These are phyloP conservation scores for Aphis gossypii DNA, from an alignment of 1,140 invertebrate genomes.

Conservation along the genomic window DNA sequence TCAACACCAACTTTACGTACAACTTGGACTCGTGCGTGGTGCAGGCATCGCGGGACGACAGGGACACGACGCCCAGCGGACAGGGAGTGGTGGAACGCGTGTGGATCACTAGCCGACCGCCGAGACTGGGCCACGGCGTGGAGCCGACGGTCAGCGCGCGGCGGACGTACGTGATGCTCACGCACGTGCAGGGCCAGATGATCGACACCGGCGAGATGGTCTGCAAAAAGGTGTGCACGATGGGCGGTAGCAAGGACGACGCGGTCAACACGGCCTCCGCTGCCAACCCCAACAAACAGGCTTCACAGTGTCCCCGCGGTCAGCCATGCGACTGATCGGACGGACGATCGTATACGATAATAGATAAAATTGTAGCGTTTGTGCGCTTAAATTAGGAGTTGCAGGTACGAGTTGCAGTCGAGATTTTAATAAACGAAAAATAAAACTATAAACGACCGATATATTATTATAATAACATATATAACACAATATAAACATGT, in stretches of 20 bases:
- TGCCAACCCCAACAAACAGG: background rate
- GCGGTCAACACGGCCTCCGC: background rate
- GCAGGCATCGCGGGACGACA: background rate
- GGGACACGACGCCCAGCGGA: background rate
- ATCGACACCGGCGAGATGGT: constrained; percentile 2
- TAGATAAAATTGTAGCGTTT: too few species aligned
- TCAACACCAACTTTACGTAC: constrained; percentile 13
- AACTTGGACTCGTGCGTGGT: constrained; percentile 48
- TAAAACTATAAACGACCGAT: background rate
- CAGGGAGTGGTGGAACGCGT: constrained; percentile 20
- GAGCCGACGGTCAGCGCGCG: constrained; percentile 13
- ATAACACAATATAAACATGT: too few species aligned
- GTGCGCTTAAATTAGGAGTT: too few species aligned
- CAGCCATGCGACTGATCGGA: background rate
- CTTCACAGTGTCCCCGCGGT: background rate
- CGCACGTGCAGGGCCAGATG: constrained; percentile 36
- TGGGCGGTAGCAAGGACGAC: background rate
- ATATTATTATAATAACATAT: background rate
- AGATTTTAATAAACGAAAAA: background rate
- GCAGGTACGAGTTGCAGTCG: background rate
- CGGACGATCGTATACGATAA: too few species aligned
- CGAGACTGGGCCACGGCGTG: constrained; percentile 1
- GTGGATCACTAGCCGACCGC: constrained; percentile 46
- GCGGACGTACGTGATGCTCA: constrained; percentile 27
- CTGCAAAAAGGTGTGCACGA: constrained; percentile 31